phyloP scores from a whole-genome alignment of 2,797 vertebrate genomes.

The Pelodytes ibericus region DNA sequence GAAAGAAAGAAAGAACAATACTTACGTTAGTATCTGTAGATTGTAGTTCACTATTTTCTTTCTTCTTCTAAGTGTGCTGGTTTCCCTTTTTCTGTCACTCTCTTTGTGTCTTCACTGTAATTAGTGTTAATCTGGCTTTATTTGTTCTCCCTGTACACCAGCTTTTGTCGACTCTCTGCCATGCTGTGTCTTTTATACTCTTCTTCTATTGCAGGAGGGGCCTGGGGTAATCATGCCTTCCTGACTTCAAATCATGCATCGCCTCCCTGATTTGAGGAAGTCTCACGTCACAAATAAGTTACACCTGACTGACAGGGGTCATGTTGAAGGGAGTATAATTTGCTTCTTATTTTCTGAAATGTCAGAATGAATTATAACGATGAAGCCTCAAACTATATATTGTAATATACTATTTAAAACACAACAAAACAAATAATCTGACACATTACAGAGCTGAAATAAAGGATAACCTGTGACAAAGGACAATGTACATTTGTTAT shows the following conservation, averaged over 20 bases:
- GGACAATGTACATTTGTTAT: not conserved
- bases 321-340: conserved; percentile 25
- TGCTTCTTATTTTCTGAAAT: conserved; percentile 29
- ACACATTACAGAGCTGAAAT: not conserved
- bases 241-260: conserved; percentile 55
- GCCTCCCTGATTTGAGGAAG: conserved; percentile 53
- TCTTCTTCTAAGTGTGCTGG: conserved; percentile 15
- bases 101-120: conserved; percentile 46
- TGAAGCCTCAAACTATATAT: not conserved
- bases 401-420: not conserved
- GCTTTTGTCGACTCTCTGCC: conserved; percentile 56
- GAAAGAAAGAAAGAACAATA: not conserved
- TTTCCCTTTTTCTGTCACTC: conserved; percentile 11
- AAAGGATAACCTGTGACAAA: not conserved
- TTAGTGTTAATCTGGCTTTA: conserved; percentile 43
- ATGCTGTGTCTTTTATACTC: conserved; percentile 67
- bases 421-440: not conserved
- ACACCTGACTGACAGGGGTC: conserved; percentile 38
- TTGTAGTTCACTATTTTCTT: conserved; percentile 2
- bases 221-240: conserved; percentile 66
- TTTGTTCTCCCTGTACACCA: conserved; percentile 51
- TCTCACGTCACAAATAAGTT: conserved; percentile 45
- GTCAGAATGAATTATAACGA: conserved; percentile 23
- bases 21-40: conserved; percentile 41
- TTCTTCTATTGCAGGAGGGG: conserved; percentile 68